Percentiles rank a stretch among this genome's conserved stretches.
Conservation (phyloP, 2,797 vertebrate genomes). For the Microctenopoma steveboyesi region DNA sequence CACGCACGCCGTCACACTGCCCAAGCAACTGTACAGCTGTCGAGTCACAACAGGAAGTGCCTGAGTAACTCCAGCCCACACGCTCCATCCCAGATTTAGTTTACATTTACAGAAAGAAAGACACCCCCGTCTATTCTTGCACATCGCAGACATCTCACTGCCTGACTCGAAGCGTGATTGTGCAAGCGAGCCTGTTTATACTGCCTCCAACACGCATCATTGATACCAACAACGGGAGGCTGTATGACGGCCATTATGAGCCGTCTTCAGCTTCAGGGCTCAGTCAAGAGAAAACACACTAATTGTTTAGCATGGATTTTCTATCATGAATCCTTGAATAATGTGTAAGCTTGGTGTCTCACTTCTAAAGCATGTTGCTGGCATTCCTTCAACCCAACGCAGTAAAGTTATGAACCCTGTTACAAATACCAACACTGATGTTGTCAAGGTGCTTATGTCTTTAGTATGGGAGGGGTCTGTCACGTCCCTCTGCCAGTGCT, state of each 20-base stretch:
- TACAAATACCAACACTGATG: slow-evolving; percentile 8
- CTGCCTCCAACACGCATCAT: slow-evolving; percentile 3
- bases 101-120: slow-evolving; percentile 49
- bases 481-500: background rate
- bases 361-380: slow-evolving; percentile 1
- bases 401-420: slow-evolving; percentile 1
- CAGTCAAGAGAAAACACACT: slow-evolving; percentile 5
- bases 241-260: slow-evolving; percentile 18
- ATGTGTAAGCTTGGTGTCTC: background rate
- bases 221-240: slow-evolving; percentile 42
- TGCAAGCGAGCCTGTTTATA: slow-evolving; percentile 12
- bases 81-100: slow-evolving; percentile 65
- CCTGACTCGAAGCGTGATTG: slow-evolving; percentile 37
- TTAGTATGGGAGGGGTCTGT: background rate
- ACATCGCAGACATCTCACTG: slow-evolving; percentile 40
- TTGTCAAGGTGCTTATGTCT: background rate
- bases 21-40: slow-evolving; percentile 60
- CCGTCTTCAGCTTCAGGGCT: slow-evolving; percentile 17
- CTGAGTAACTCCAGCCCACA: slow-evolving; percentile 62
- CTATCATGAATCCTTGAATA: background rate
- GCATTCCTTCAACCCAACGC: slow-evolving; percentile 1
- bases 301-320: slow-evolving; percentile 11
- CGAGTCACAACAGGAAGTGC: slow-evolving; percentile 49
- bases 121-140: slow-evolving; percentile 48
- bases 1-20: slow-evolving; percentile 16